A percentile compares a stretch with the other conserved stretches of the same genome.
Evolutionary conservation across 2,888 invertebrate genomes (phyloP).

Genomic region (Parnassius orleans): DNA sequence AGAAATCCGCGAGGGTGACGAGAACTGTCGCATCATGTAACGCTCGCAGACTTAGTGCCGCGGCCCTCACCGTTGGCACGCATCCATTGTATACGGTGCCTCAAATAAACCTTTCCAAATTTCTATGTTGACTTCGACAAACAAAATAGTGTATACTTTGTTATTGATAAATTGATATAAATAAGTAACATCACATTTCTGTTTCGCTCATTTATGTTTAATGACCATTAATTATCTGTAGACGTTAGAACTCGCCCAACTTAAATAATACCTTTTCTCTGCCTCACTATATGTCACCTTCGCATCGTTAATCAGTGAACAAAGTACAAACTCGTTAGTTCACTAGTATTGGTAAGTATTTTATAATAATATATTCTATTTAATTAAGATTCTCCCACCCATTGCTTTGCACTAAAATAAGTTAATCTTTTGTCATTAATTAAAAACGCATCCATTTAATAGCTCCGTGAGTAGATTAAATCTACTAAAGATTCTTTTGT

Average conservation of each 20-base stretch:
- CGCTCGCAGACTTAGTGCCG: slow-evolving; percentile 28
- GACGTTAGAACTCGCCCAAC: slow-evolving; percentile 7
- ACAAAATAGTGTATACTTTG: not conserved
- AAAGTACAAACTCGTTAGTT: slow-evolving; percentile 62
- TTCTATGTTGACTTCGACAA: not conserved
- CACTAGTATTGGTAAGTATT: slow-evolving; percentile 59
- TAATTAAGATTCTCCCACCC: slow-evolving; percentile 51
- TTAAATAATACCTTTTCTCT: slow-evolving; percentile 14
- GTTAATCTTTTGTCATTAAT: slow-evolving; percentile 49
- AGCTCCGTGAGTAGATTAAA: slow-evolving; percentile 61
- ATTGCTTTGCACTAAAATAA: slow-evolving; percentile 46
- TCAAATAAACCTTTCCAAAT: slow-evolving; percentile 33
- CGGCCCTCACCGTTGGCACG: slow-evolving; percentile 24
- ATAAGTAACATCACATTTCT: slow-evolving; percentile 17
- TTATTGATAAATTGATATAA: not conserved
- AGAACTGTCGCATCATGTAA: slow-evolving; percentile 75
- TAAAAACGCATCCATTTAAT: slow-evolving; percentile 28
- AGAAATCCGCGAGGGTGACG: slow-evolving; percentile 69
- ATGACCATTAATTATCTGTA: slow-evolving; percentile 7
- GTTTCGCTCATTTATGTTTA: slow-evolving; percentile 15
- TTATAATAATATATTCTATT: slow-evolving; percentile 39
- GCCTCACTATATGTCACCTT: slow-evolving; percentile 20
- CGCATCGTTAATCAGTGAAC: slow-evolving; percentile 44
- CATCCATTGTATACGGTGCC: slow-evolving; percentile 44
- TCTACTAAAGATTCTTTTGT: slow-evolving; percentile 53